Evolutionary conservation across 1,140 invertebrate species (phyloP).

Genomic region (Tetramorium simillimum): DNA sequence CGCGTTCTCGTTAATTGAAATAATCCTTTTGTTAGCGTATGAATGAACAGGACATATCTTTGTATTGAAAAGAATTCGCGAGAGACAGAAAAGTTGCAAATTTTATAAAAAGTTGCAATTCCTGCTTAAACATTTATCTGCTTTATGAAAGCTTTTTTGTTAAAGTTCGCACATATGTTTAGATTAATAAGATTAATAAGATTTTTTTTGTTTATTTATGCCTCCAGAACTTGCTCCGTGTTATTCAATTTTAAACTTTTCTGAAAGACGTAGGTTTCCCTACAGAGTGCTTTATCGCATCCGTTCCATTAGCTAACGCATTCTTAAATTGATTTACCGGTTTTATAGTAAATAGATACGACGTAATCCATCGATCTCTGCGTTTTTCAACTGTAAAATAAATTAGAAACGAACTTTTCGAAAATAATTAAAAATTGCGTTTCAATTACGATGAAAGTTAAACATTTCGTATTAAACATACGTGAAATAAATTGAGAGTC

Average conservation of each 20-base stretch:
- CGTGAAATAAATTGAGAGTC: slow-evolving; percentile 4
- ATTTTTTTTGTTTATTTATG: background rate
- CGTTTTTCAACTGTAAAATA: background rate
- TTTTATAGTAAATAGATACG: background rate
- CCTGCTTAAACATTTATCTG: background rate
- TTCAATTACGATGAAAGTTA: slow-evolving; percentile 8
- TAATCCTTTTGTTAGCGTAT: background rate
- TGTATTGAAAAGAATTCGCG: background rate
- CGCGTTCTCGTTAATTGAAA: background rate
- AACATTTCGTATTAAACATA: slow-evolving; percentile 5
- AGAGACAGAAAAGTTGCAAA: background rate
- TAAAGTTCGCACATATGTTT: background rate
- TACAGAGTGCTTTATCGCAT: background rate
- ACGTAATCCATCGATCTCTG: background rate
- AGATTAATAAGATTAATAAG: background rate
- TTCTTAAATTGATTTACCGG: slow-evolving; percentile 1
- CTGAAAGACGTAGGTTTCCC: background rate
- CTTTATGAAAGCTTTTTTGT: background rate
- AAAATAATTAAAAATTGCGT: slow-evolving; percentile 4
- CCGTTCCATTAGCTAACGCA: slow-evolving; percentile 2
- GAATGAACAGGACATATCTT: background rate
- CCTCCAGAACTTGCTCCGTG: background rate
- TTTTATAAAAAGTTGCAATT: background rate
- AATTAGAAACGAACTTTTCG: background rate
- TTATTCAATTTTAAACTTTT: slow-evolving; percentile 12